Evolutionary conservation across 2,888 invertebrate species (phyloP), one percentile per base, ranked within the genome.

Genomic region (Tinea pellionella): DNA sequence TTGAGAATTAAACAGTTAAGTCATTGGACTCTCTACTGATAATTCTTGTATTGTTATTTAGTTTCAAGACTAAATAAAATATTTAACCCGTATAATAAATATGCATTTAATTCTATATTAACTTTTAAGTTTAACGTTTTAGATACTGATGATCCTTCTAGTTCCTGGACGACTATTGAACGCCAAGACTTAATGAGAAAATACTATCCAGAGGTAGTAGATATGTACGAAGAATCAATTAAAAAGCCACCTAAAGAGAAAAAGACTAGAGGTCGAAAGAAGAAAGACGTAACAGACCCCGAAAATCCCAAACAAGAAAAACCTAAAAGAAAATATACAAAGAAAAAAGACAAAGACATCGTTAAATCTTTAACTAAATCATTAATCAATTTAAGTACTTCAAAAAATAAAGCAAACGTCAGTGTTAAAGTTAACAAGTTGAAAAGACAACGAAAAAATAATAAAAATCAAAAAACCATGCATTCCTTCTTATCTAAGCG

Each of bases 131-230:
- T 6, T 24, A 6, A 3, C 6, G 51, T 67, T 65, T 18, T 68
- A 79, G 83, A 81, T 57, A 71, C 72, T n/a, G 88, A 89, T 67
- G 86, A 88, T 66, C 74, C 75, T 6, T 78, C 85, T 32, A 78
- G 82, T 30, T 78, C 90, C 0, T 92, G 91, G 89, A 89, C 89
- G 0, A 92, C 93, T 0, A 88, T 91, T 24, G 95, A 95, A 72
- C 91, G 93, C 0, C 89, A 92, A 72, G 80, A 89, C 63, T 75
- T 91, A 16, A 88, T 94, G 66, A 78, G 86, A 37, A 73, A 78
- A 64, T 90, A 90, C 57, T 93, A 92, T 74, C 91, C 92, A 16
- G 76, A 89, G 0, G 62, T 94, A 61, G 92, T 92, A 0, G 79
- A 89, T 56, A 70, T 70, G 1, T 93, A 88, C 66, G 87, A 91